phyloP scores from a whole-genome alignment of 2,113 vertebrate species.

The Holacanthus passer region DNA sequence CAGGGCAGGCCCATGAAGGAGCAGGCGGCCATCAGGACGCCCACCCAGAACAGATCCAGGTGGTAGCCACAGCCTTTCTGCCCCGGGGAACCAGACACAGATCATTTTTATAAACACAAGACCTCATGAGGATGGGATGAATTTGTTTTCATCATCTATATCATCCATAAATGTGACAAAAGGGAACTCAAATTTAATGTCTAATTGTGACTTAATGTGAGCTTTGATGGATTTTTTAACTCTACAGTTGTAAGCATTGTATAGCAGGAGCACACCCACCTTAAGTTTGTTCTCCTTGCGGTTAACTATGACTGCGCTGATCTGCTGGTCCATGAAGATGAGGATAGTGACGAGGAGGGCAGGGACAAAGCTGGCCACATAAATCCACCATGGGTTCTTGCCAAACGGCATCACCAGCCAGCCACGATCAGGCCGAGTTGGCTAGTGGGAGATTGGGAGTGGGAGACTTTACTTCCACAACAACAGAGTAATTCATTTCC shows the following conservation, averaged over 20 bases:
- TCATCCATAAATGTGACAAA: background rate
- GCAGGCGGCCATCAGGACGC: conserved; percentile 92
- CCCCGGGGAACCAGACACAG: conserved; percentile 30
- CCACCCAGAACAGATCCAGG: conserved; percentile 97
- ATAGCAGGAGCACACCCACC: conserved; percentile 74
- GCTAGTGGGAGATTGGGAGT: conserved; percentile 79
- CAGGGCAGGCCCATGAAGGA: conserved; percentile 96
- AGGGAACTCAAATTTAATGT: background rate
- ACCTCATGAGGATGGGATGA: background rate
- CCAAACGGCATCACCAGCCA: conserved; percentile 96
- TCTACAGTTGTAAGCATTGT: background rate
- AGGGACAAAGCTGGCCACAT: conserved; percentile 90
- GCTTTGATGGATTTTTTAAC: too few relatives aligned
- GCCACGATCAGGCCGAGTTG: conserved; percentile 91
- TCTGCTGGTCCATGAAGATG: conserved; percentile 99
- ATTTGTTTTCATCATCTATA: too few relatives aligned
- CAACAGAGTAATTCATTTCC: background rate
- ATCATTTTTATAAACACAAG: background rate
- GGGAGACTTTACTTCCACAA: background rate
- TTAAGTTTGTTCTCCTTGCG: conserved; percentile 96
- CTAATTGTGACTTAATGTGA: background rate
- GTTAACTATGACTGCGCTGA: conserved; percentile 96
- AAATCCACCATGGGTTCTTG: conserved; percentile 98
- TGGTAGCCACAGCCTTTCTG: conserved; percentile 98
- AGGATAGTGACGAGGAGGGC: conserved; percentile 97